phyloP scores from a whole-genome alignment of 2,797 vertebrate species.

The Acanthis flammea region DNA sequence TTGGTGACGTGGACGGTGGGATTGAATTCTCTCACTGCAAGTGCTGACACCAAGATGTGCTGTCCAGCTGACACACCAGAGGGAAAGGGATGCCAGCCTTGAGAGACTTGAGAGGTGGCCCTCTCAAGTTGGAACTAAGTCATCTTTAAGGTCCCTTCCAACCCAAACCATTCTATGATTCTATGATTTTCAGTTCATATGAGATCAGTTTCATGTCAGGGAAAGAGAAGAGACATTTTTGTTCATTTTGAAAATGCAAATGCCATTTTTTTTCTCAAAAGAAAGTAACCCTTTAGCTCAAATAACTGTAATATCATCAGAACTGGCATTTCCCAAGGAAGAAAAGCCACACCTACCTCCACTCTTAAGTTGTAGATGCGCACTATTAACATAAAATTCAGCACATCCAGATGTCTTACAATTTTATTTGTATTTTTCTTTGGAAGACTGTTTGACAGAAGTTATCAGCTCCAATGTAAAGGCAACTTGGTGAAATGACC shows the following conservation, averaged over 20 bases:
- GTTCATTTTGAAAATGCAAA: not conserved
- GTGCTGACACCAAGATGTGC: not conserved
- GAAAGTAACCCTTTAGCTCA: not conserved
- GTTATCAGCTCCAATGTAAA: not conserved
- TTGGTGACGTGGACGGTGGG: fast-evolving
- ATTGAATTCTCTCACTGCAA: no score
- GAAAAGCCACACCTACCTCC: not conserved
- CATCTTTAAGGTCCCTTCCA: not conserved
- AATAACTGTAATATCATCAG: not conserved
- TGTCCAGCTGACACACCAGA: fast-evolving
- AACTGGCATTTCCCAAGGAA: fast-evolving
- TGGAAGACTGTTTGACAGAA: not conserved
- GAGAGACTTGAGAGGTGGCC: not conserved
- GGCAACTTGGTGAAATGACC: not conserved
- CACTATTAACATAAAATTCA: not conserved
- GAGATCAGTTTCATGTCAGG: not conserved
- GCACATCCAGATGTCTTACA: not conserved
- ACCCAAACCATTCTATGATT: not conserved
- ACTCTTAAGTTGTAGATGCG: not conserved
- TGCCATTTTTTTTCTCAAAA: not conserved
- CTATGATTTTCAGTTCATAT: not conserved
- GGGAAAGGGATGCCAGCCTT: no score
- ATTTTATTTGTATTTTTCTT: not conserved
- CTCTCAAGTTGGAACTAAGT: not conserved
- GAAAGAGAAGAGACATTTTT: not conserved